Evolutionary conservation across 2,797 vertebrate species (phyloP).

Genomic region (Oophaga sylvatica): DNA sequence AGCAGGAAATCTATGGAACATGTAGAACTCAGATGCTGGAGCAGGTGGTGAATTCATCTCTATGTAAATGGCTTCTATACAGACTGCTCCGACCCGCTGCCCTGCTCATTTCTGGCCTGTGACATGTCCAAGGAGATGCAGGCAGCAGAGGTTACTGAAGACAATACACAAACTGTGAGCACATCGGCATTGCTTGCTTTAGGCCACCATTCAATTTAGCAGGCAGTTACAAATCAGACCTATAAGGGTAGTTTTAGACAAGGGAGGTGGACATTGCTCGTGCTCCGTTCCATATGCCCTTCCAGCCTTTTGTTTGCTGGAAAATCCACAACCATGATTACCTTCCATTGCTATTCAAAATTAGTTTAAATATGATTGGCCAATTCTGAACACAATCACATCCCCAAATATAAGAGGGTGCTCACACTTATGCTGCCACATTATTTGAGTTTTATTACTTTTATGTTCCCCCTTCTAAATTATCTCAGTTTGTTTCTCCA

Average conservation of each 20-base stretch:
- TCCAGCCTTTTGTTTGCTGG: neutral
- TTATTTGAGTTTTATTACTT: no score
- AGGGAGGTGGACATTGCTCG: neutral
- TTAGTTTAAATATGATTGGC: no score
- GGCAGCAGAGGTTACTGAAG: neutral
- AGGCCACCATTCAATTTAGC: neutral
- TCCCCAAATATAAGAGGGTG: no score
- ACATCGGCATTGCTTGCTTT: neutral
- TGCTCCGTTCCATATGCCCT: no score
- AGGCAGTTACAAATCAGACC: neutral
- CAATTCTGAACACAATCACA: no score
- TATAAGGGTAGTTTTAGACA: no score
- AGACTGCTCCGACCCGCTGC: neutral
- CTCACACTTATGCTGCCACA: no score
- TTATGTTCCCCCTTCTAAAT: no score
- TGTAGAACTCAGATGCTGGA: constrained; percentile 27
- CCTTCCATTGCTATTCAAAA: neutral
- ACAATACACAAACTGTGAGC: constrained; percentile 1
- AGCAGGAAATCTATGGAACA: constrained; percentile 28
- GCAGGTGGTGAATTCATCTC: constrained; percentile 35
- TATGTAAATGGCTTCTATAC: constrained; percentile 14
- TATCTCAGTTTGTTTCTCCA: no score
- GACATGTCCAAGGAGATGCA: neutral
- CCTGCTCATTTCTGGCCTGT: constrained; percentile 13
- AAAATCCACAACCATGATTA: neutral